These are phyloP conservation scores for Falco biarmicus DNA, from an alignment of 2,797 vertebrate species.

Conservation along the genomic window DNA sequence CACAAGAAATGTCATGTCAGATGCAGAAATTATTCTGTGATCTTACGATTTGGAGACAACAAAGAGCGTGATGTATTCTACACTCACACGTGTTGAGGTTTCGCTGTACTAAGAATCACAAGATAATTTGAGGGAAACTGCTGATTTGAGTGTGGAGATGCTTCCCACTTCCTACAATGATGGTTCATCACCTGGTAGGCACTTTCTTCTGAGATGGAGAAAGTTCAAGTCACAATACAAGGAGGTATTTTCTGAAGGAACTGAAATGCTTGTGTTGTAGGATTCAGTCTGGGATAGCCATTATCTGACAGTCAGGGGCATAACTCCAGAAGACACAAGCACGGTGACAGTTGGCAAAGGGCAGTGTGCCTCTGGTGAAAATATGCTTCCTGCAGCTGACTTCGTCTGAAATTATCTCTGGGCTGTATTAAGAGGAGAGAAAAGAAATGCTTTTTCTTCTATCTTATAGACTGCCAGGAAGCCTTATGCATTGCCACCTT, in stretches of 20 bases:
- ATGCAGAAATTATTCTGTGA: neutral
- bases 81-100: neutral
- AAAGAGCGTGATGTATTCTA: neutral
- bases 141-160: neutral
- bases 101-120: neutral
- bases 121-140: neutral
- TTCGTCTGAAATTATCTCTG: neutral
- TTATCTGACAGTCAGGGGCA: neutral
- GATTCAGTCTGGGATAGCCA: neutral
- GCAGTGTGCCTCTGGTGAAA: neutral
- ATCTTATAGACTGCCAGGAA: neutral
- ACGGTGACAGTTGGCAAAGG: neutral
- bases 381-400: neutral
- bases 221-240: neutral
- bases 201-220: neutral
- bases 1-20: neutral
- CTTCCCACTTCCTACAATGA: neutral
- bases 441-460: neutral
- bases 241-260: neutral
- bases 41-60: neutral
- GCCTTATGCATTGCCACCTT: neutral
- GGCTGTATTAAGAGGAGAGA: neutral
- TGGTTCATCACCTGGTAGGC: neutral
- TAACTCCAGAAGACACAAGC: neutral
- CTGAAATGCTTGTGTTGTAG: neutral